Evolutionary conservation across 92 coral and sea anemone species (phyloP), one percentile per base, ranked within the genome.

Genomic region (Ricordea florida): DNA sequence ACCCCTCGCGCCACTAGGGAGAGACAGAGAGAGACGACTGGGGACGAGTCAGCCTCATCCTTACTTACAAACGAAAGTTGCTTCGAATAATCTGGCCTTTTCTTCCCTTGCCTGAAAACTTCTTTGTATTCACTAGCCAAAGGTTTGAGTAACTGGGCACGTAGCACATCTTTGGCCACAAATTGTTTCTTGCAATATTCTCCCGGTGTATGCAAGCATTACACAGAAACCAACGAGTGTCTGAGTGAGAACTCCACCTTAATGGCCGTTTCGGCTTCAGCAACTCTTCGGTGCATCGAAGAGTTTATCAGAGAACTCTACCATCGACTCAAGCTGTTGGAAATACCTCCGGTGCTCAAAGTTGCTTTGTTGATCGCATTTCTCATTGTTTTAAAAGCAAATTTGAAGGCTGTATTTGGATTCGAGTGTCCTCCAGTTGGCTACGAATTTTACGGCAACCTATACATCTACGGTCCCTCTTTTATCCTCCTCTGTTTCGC

Each of bases 401-500:
- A 36, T 20, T 22, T 59, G 20, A 36, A 21, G n/a, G 16, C 21
- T 21, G 14, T 21, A 0, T 59, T 59, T 0, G 66, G 46, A 7
- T 35, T 20, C 47, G 3, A 36, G 13, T 59, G 66, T 22, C 66
- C 66, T 33, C 44, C 11, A 35, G 26, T 34, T 34, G 41, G 40
- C 20, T 30, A 59, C 45, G 21, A 30, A 34, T 35, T 59, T 32
- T 59, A 59, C 47, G 66, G 45, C 34, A 59, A 11, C 66, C 46
- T 59, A 4, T 59, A 20, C 47, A 59, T 59, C 17, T 59, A 30
- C 24, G 66, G 66, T 20, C 66, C 66, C 25, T 27, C 46, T 21
- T 44, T 59, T 21, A 34, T 59, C 46, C 38, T 59, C 40, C 18
- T 59, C 7, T 59, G 66, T 36, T 21, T 59, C 38, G 66, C 66